Conservation (phyloP, 2,888 invertebrate genomes). For the Podabrus alpinus region DNA sequence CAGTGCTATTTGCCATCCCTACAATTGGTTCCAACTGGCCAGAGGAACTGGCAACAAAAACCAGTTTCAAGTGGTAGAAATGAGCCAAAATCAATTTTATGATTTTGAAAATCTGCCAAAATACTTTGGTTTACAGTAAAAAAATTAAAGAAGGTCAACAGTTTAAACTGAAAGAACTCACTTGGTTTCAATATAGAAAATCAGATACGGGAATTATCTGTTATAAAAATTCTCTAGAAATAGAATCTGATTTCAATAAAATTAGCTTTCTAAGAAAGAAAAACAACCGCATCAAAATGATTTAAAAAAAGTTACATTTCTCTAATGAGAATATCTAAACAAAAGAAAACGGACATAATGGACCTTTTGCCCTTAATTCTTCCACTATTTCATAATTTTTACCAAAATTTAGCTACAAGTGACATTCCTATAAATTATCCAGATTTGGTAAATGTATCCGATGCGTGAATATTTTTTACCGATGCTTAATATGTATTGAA, state of each 20-base stretch:
- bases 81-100: background rate
- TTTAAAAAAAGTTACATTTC: no score
- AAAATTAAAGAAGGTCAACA: background rate
- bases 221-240: background rate
- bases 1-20: background rate
- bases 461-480: no score
- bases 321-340: no score
- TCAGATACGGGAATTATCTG: background rate
- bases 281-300: background rate
- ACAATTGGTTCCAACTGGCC: background rate
- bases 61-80: background rate
- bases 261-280: background rate
- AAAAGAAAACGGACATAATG: no score
- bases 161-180: background rate
- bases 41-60: background rate
- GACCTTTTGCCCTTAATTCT: no score
- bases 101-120: background rate
- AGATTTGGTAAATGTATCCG: no score
- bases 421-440: no score
- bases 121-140: background rate
- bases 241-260: background rate
- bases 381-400: no score
- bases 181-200: background rate
- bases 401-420: no score
- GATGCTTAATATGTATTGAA: no score